Conservation (phyloP, 2,113 vertebrate species). For the Heptranchias perlo region DNA sequence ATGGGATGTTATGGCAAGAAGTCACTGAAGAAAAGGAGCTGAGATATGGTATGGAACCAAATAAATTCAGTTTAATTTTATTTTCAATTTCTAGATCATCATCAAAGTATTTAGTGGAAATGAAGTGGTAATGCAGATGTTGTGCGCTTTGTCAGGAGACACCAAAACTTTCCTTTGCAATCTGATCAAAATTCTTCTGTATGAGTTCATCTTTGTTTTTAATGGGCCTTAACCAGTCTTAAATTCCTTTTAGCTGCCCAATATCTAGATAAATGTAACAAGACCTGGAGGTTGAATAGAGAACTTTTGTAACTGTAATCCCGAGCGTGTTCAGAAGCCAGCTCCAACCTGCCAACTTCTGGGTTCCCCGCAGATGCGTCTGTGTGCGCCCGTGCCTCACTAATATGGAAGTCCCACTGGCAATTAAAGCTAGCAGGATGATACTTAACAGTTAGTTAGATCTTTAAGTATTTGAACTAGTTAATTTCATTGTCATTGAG, state of each 20-base stretch:
- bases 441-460: too few species aligned
- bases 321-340: too few species aligned
- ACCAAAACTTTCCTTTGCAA: background rate
- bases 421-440: too few species aligned
- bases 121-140: background rate
- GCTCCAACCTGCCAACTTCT: too few species aligned
- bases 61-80: background rate
- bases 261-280: background rate
- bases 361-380: too few species aligned
- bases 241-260: background rate
- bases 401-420: too few species aligned
- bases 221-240: background rate
- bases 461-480: too few species aligned
- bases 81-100: background rate
- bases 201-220: background rate
- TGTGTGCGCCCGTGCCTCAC: too few species aligned
- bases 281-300: background rate
- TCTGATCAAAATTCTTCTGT: background rate
- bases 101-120: background rate
- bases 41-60: constrained; percentile 49
- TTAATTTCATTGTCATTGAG: too few species aligned
- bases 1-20: constrained; percentile 72
- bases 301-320: background rate
- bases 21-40: constrained; percentile 48
- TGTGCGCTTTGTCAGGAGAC: background rate